Conservation (phyloP, 1,140 invertebrate genomes). For the Aphidius gifuensis region DNA sequence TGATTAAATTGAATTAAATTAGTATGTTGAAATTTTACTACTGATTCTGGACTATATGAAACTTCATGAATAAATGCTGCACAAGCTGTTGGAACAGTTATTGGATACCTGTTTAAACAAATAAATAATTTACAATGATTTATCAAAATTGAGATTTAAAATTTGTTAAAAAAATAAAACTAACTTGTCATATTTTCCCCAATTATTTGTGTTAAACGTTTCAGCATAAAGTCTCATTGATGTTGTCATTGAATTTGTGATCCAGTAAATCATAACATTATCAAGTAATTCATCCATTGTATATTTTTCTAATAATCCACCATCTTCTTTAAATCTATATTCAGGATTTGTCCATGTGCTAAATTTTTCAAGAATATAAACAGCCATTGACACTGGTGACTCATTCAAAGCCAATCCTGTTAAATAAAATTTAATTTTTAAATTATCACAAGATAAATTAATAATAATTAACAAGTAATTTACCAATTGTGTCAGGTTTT, state of each 20-base stretch:
- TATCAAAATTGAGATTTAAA: constrained; percentile 22
- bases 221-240: constrained; percentile 76
- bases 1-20: constrained; percentile 66
- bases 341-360: constrained; percentile 69
- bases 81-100: constrained; percentile 64
- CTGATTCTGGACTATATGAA: constrained; percentile 56
- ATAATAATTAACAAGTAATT: constrained; percentile 25
- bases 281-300: constrained; percentile 77
- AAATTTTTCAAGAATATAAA: constrained; percentile 85
- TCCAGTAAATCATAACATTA: constrained; percentile 87
- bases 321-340: constrained; percentile 62
- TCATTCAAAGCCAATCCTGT: constrained; percentile 62
- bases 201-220: constrained; percentile 49
- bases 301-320: constrained; percentile 66
- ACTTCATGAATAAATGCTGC: constrained; percentile 67
- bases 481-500: constrained; percentile 88
- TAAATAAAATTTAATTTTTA: constrained; percentile 25
- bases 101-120: constrained; percentile 56
- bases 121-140: constrained; percentile 20
- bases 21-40: constrained; percentile 59
- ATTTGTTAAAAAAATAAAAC: constrained; percentile 19
- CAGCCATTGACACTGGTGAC: constrained; percentile 73
- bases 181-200: constrained; percentile 56
- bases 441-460: constrained; percentile 14
- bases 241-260: constrained; percentile 72